Percentiles rank a stretch among this genome's conserved stretches.
Evolutionary conservation across 2,888 invertebrate genomes (phyloP).

Genomic region (Hecatera dysodea): DNA sequence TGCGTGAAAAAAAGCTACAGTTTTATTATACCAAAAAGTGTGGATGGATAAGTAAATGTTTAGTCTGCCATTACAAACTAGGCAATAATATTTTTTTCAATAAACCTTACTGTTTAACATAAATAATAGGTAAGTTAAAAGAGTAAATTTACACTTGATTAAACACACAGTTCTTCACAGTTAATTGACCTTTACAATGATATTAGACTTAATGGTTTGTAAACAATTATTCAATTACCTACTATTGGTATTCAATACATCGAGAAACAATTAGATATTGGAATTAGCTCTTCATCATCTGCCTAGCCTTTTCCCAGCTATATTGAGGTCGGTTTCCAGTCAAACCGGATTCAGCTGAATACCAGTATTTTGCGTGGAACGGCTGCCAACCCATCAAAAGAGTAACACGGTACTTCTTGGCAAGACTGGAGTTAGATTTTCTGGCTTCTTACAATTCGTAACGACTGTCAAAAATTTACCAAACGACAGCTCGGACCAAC

Average conservation of each 20-base stretch:
- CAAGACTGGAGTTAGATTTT: no score
- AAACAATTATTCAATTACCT: not conserved
- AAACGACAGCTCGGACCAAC: no score
- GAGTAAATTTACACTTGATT: conserved; percentile 29
- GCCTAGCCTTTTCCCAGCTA: no score
- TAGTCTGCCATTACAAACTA: not conserved
- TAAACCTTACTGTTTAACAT: not conserved
- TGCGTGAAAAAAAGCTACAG: no score
- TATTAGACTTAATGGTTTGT: not conserved
- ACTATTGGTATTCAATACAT: not conserved
- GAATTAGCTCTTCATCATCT: no score
- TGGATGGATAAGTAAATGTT: not conserved
- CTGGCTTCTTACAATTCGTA: no score
- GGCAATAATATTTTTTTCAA: not conserved
- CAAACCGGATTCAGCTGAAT: no score
- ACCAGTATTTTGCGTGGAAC: no score
- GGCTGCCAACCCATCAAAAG: no score
- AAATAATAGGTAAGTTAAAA: not conserved
- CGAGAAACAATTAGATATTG: not conserved
- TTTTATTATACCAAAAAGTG: not conserved
- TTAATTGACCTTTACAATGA: conserved; percentile 24
- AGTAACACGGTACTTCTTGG: no score
- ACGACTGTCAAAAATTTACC: no score
- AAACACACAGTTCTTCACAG: conserved; percentile 13
- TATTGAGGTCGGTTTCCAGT: no score